Base-by-base conservation (phyloP, 2,888 invertebrate species). In the Ichneumon xanthorius region DNA sequence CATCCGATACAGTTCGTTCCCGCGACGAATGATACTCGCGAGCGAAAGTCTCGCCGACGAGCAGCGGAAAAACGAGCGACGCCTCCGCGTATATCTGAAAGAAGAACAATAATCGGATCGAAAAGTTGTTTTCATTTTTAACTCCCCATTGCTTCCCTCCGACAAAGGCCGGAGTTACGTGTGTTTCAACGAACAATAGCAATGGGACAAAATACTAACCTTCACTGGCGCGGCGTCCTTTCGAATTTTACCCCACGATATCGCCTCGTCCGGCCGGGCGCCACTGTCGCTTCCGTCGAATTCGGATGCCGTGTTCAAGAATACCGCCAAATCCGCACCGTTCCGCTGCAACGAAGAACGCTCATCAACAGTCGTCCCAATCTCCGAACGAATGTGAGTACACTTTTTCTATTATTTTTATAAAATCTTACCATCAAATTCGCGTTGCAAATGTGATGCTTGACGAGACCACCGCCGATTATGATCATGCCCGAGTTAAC, bases 391-490 rank as follows among this genome's bases (percentile, higher is more conserved):
- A 63, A 19, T 73, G 58, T 19, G 72, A 81, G 55, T 40, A 19
- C 2, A 45, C 50, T 72, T 26, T 53, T 16, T 19, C 55, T 40
- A 45, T 5, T 16, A 9, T 19, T 55, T 16, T 58, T 37, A 26
- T 88, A 19, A 40, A 48, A 14, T 40, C 90, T 94, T 94, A 97
- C 97, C 99, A 99, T 99, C 80, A 99, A 95, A 95, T 99, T 99
- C 1, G 99, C 99, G 95, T 99, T 99, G 94, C 98, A 99, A 89
- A 99, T 99, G 93, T 99, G 99, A 94, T 99, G 99, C 94, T 99
- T 99, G n/a, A 99, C 95, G 0, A 99, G 95, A 9, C 99, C 99
- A 0, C 99, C 99, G 4, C 99, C 99, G 82, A 99, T 94, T 85
- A 99, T 99, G 55, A 99, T 97, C 96, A 99, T 98, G 14, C 99